phyloP scores from a whole-genome alignment of 2,888 invertebrate genomes.

The Hyppa rectilinea region DNA sequence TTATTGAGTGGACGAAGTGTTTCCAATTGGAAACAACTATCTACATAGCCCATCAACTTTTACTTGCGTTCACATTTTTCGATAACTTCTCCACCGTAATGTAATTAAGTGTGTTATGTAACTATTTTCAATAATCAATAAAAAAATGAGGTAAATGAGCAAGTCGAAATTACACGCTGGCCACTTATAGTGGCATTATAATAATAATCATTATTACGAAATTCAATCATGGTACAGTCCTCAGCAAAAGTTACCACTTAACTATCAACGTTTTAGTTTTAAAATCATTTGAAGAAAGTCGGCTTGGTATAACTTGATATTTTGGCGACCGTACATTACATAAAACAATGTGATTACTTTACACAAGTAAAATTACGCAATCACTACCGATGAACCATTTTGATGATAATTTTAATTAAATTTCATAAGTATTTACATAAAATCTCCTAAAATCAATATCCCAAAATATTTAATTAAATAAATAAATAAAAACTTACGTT shows the following conservation, averaged over 20 bases:
- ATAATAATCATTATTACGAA: slow-evolving; percentile 26
- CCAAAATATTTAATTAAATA: neutral
- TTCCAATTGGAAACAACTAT: neutral
- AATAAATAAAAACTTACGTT: slow-evolving; percentile 61
- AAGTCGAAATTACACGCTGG: neutral
- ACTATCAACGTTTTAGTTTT: too few species aligned
- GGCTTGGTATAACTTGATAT: too few species aligned
- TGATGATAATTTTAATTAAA: neutral
- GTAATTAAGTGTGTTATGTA: slow-evolving; percentile 29
- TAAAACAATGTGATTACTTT: slow-evolving; percentile 8
- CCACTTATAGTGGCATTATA: neutral
- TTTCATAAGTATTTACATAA: too few species aligned
- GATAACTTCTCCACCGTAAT: neutral
- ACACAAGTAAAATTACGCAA: slow-evolving; percentile 25
- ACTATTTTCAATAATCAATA: slow-evolving; percentile 1
- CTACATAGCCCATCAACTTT: slow-evolving; percentile 1
- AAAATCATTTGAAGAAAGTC: too few species aligned
- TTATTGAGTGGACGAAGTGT: neutral
- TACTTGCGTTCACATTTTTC: slow-evolving; percentile 8
- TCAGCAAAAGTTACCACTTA: too few species aligned
- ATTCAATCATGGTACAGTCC: slow-evolving; percentile 6
- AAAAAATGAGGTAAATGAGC: slow-evolving; percentile 24
- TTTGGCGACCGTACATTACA: too few species aligned
- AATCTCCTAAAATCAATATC: neutral
- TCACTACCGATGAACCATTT: too few species aligned